Percentiles rank a stretch among this genome's conserved stretches.
These are phyloP conservation scores for Theocolax elegans DNA, from an alignment of 1,140 invertebrate species.

Conservation along the genomic window DNA sequence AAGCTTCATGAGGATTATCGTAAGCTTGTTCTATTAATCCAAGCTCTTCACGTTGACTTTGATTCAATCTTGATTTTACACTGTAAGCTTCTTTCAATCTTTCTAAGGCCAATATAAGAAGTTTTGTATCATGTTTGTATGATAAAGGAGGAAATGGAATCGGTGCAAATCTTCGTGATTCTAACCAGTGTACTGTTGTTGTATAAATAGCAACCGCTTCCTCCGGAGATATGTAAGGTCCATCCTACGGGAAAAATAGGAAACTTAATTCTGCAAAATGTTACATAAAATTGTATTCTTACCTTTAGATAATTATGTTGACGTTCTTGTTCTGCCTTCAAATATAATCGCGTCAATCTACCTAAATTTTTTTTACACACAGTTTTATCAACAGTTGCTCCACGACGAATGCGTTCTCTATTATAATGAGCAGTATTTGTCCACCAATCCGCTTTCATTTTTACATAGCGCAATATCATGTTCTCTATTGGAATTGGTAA, in stretches of 20 bases:
- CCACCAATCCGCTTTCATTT: slow-evolving; percentile 99
- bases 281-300: slow-evolving; percentile 22
- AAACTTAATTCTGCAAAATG: no score
- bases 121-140: slow-evolving; percentile 99
- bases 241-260: slow-evolving; percentile 74
- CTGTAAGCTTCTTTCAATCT: slow-evolving; percentile 98
- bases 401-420: slow-evolving; percentile 92
- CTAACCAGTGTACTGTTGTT: slow-evolving; percentile 99
- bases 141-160: slow-evolving; percentile 99
- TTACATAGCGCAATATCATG: slow-evolving; percentile 99
- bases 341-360: slow-evolving; percentile 92
- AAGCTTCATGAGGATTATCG: slow-evolving; percentile 98
- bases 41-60: slow-evolving; percentile 98
- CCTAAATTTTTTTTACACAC: slow-evolving; percentile 99
- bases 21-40: slow-evolving; percentile 99
- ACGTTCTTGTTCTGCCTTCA: slow-evolving; percentile 98
- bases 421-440: slow-evolving; percentile 99
- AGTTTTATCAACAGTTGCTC: slow-evolving; percentile 98
- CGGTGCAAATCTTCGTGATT: slow-evolving; percentile 96
- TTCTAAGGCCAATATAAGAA: slow-evolving; percentile 96
- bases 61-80: slow-evolving; percentile 97
- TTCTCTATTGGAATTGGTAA: slow-evolving; percentile 99
- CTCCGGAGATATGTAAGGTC: slow-evolving; percentile 98
- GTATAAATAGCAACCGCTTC: slow-evolving; percentile 99
- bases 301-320: slow-evolving; percentile 99